Evolutionary conservation across 2,113 vertebrate genomes (phyloP).

Genomic region (Procavia capensis): DNA sequence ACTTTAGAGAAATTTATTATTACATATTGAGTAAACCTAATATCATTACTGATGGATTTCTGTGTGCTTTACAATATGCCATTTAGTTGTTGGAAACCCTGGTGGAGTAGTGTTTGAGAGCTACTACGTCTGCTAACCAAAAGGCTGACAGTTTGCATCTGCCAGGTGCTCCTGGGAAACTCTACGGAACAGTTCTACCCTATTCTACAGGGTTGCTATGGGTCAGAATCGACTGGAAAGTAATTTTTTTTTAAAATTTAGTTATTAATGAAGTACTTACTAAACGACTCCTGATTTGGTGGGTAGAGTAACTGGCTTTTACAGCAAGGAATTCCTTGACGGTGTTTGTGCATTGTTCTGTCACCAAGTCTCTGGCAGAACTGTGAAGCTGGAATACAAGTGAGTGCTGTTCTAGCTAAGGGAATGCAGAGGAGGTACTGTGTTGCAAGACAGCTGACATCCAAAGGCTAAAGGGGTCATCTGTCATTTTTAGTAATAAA

Average conservation of each 20-base stretch:
- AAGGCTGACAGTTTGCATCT: too few species aligned
- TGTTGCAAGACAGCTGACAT: not conserved
- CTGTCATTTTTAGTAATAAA: not conserved
- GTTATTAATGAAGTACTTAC: constrained; percentile 25
- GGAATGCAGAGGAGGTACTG: not conserved
- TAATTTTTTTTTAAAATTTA: too few species aligned
- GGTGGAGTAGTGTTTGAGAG: too few species aligned
- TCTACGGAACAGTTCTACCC: too few species aligned
- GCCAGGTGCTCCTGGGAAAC: too few species aligned
- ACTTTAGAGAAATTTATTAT: not conserved
- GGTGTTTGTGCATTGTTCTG: not conserved
- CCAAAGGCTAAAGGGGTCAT: not conserved
- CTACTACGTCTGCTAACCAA: too few species aligned
- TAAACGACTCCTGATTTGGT: constrained; percentile 7
- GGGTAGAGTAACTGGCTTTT: not conserved
- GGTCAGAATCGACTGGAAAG: too few species aligned
- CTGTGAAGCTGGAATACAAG: not conserved
- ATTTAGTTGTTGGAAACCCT: constrained; percentile 40
- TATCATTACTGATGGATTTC: constrained; percentile 31
- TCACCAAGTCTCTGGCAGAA: not conserved
- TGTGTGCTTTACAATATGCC: constrained; percentile 25
- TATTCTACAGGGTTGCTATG: too few species aligned
- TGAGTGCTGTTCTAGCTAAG: not conserved
- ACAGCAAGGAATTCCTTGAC: not conserved
- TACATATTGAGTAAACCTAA: constrained; percentile 13